Evolutionary conservation across 2,113 vertebrate species (phyloP).

Genomic region (Cranoglanis bouderius): DNA sequence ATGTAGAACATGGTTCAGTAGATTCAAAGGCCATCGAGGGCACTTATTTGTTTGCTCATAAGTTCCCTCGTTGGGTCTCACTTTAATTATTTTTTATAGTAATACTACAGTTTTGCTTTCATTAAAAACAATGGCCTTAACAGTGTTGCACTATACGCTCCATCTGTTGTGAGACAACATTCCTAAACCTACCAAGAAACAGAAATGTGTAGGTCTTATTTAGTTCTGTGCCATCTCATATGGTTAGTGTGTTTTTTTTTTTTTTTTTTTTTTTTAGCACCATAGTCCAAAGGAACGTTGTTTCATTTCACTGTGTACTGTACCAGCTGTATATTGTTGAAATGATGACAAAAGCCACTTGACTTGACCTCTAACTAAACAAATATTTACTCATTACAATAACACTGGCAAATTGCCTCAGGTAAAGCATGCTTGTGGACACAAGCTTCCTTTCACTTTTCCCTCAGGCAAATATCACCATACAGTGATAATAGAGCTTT

Average conservation of each 20-base stretch:
- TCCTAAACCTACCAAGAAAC: neutral
- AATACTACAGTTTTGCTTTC: neutral
- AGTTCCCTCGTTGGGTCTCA: neutral
- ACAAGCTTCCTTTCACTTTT: neutral
- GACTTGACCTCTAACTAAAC: neutral
- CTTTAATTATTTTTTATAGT: neutral
- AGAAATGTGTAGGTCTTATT: no score
- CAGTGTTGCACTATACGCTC: neutral
- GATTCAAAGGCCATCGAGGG: neutral
- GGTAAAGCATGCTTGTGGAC: neutral
- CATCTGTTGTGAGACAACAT: neutral
- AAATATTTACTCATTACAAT: neutral
- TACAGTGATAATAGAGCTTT: neutral
- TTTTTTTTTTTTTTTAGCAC: no score
- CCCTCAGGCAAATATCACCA: neutral
- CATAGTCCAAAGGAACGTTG: no score
- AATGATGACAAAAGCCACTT: no score
- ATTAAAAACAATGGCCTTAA: neutral
- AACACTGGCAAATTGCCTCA: neutral
- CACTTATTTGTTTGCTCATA: neutral
- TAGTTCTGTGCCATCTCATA: no score
- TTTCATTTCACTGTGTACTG: no score
- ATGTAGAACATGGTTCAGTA: neutral
- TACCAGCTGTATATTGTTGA: no score
- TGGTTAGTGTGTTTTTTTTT: no score